Evolutionary conservation across 2,797 vertebrate genomes (phyloP).

Genomic region (Catamblyrhynchus diadema): DNA sequence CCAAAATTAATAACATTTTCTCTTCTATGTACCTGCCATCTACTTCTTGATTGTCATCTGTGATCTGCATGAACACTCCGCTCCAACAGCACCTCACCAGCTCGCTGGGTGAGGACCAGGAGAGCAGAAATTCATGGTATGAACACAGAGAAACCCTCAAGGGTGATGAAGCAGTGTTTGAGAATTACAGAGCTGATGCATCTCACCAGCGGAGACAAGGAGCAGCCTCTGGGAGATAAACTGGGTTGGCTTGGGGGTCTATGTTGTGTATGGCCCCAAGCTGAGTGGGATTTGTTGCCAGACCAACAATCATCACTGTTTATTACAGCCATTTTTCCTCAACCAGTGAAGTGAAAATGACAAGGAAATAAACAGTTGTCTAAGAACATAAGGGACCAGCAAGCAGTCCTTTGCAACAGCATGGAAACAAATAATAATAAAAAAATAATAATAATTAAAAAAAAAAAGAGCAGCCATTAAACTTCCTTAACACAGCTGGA

Average conservation of each 20-base stretch:
- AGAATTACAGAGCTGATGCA: background rate
- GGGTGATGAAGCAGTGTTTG: background rate
- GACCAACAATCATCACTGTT: background rate
- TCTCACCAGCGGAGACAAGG: background rate
- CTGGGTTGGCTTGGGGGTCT: background rate
- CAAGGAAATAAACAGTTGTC: constrained; percentile 41
- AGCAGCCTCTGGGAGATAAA: background rate
- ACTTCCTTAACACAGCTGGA: constrained; percentile 44
- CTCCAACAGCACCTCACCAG: background rate
- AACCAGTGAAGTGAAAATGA: background rate
- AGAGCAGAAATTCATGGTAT: background rate
- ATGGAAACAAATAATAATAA: background rate
- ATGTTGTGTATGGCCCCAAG: background rate
- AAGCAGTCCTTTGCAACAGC: background rate
- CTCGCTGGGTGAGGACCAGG: background rate
- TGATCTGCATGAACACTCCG: background rate
- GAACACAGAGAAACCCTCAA: background rate
- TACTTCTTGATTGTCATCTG: background rate
- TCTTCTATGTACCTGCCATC: background rate
- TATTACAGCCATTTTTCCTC: constrained; percentile 26
- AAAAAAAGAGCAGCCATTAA: background rate
- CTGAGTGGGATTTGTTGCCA: background rate
- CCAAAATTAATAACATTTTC: background rate
- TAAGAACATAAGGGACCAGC: background rate
- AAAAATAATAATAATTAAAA: too few species aligned